These are phyloP conservation scores for Microtus pennsylvanicus DNA, from an alignment of 2,113 vertebrate species.

Conservation along the genomic window DNA sequence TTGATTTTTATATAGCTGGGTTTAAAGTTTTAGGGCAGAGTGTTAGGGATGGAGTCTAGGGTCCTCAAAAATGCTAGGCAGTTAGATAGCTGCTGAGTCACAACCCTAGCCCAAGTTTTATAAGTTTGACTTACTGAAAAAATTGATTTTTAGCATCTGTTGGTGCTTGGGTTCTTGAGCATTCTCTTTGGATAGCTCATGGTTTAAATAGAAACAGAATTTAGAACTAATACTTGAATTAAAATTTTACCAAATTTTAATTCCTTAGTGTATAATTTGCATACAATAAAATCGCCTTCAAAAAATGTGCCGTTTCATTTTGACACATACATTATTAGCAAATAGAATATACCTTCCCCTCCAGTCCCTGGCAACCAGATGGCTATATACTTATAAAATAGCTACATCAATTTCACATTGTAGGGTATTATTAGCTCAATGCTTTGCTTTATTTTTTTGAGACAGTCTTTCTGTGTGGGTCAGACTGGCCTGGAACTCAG, in stretches of 20 bases:
- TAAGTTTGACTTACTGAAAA: not conserved
- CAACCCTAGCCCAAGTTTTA: not conserved
- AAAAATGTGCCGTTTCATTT: not conserved
- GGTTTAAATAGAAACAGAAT: not conserved
- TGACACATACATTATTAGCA: not conserved
- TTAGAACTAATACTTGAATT: not conserved
- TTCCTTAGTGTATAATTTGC: not conserved
- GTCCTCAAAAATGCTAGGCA: not conserved
- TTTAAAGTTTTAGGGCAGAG: not conserved
- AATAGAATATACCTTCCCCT: not conserved
- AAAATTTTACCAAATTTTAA: not conserved
- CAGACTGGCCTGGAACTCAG: not conserved
- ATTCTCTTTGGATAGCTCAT: conserved; percentile 16
- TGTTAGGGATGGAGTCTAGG: not conserved
- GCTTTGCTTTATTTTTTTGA: not conserved
- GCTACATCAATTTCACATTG: not conserved
- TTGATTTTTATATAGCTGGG: conserved; percentile 21
- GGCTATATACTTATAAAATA: not conserved
- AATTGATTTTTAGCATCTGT: not conserved
- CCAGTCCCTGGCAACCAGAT: not conserved
- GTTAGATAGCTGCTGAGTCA: not conserved
- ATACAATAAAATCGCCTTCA: not conserved
- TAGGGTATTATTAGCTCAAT: not conserved
- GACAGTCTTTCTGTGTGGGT: not conserved
- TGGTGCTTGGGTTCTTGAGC: not conserved